Conservation (phyloP, 2,888 invertebrate species). For the Crossocerus cetratus region DNA sequence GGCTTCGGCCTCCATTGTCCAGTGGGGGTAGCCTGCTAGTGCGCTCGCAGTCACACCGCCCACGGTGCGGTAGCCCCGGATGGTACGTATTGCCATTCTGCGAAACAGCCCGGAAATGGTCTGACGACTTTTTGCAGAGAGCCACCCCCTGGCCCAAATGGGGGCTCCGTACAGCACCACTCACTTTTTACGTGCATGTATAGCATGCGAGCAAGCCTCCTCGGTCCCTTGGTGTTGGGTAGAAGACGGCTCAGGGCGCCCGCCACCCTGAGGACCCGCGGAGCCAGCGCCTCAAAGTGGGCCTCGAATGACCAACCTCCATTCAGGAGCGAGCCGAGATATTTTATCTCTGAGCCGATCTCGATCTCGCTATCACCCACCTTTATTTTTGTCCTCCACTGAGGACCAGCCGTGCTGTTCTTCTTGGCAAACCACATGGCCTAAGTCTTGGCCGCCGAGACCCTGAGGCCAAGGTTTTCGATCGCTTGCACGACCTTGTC, state of each 20-base stretch:
- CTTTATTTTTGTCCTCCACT: background rate
- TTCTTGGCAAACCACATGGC: too few relatives aligned
- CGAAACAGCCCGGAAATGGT: too few relatives aligned
- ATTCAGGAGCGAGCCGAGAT: background rate
- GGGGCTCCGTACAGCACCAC: background rate
- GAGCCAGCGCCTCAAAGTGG: background rate
- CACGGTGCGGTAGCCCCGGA: background rate
- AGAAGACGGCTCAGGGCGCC: background rate
- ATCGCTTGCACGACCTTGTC: too few relatives aligned
- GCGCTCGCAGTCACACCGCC: background rate
- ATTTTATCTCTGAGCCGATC: background rate
- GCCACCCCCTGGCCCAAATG: background rate
- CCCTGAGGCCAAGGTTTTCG: too few relatives aligned
- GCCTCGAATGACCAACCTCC: background rate
- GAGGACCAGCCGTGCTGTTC: background rate
- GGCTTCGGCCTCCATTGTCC: too few relatives aligned
- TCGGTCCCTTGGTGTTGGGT: background rate
- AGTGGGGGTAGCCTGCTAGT: background rate
- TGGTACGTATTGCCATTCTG: too few relatives aligned
- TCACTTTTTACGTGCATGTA: background rate
- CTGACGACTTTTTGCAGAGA: too few relatives aligned
- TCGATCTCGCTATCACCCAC: background rate
- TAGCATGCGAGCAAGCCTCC: background rate
- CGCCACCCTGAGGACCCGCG: background rate
- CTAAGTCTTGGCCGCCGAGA: too few relatives aligned